These are phyloP conservation scores for Phrynocephalus versicolor DNA, from an alignment of 2,113 vertebrate genomes.

Conservation along the genomic window DNA sequence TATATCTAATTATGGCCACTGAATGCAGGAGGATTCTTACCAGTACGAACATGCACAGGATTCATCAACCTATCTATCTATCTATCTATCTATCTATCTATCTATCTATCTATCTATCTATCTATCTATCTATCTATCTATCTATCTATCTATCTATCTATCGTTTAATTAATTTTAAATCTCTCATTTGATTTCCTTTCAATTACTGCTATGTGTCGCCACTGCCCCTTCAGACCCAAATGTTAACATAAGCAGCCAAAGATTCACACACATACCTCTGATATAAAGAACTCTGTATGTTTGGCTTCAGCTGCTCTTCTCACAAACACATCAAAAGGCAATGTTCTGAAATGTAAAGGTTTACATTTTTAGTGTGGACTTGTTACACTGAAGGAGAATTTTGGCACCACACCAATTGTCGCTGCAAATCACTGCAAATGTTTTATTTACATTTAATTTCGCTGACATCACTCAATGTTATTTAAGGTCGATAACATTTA, in stretches of 20 bases:
- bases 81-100: no score
- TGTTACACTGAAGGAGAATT: neutral
- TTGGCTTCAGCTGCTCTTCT: constrained; percentile 87
- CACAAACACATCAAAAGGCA: constrained; percentile 89
- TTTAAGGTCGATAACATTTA: neutral
- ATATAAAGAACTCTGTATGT: constrained; percentile 88
- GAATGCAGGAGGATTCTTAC: no score
- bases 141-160: no score
- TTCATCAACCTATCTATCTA: no score
- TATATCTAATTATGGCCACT: no score
- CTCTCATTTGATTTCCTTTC: no score
- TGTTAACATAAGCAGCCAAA: neutral
- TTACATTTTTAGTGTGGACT: neutral
- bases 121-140: no score
- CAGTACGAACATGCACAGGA: no score
- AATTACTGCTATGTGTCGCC: neutral
- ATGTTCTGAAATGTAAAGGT: constrained; percentile 79
- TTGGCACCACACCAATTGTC: neutral
- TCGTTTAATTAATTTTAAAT: no score
- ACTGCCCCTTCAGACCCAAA: neutral
- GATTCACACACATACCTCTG: constrained; percentile 78
- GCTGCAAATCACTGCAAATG: neutral
- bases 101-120: no score
- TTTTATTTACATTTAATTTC: neutral
- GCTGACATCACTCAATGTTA: no score